Percentiles rank a stretch among this genome's conserved stretches.
These are phyloP conservation scores for Propithecus coquereli DNA, from an alignment of 2,113 vertebrate genomes.

Conservation along the genomic window DNA sequence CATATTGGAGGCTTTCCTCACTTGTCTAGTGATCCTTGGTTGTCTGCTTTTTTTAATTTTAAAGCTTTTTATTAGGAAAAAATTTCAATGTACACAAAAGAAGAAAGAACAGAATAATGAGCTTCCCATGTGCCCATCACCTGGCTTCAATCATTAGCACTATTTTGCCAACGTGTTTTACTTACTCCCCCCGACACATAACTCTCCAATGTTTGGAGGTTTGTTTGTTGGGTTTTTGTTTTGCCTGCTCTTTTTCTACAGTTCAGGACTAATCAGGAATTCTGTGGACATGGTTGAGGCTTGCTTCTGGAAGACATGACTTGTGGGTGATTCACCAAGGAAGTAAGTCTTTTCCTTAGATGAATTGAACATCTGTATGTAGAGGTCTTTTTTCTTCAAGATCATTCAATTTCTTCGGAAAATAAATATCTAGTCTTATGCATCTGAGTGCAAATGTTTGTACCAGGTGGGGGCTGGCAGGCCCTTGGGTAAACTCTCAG, in stretches of 20 bases:
- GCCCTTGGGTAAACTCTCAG: background rate
- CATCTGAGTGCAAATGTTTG: background rate
- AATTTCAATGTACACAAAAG: background rate
- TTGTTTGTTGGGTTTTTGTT: background rate
- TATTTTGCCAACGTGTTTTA: background rate
- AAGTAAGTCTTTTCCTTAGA: background rate
- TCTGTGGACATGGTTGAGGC: background rate
- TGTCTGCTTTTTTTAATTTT: background rate
- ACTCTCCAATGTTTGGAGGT: background rate
- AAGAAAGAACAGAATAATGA: background rate
- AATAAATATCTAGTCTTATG: background rate
- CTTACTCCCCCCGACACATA: background rate
- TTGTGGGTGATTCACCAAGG: background rate
- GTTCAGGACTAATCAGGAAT: background rate
- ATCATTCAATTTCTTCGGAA: slow-evolving; percentile 20
- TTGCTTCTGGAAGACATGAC: background rate
- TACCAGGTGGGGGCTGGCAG: background rate
- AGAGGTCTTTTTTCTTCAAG: background rate
- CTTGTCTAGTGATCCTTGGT: background rate
- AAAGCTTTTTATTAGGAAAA: background rate
- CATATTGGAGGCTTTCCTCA: background rate
- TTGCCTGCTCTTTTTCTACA: background rate
- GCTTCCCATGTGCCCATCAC: background rate
- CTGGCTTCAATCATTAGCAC: background rate
- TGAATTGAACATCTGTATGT: background rate